Conservation (phyloP, 2,113 vertebrate genomes). For the Naja naja region DNA sequence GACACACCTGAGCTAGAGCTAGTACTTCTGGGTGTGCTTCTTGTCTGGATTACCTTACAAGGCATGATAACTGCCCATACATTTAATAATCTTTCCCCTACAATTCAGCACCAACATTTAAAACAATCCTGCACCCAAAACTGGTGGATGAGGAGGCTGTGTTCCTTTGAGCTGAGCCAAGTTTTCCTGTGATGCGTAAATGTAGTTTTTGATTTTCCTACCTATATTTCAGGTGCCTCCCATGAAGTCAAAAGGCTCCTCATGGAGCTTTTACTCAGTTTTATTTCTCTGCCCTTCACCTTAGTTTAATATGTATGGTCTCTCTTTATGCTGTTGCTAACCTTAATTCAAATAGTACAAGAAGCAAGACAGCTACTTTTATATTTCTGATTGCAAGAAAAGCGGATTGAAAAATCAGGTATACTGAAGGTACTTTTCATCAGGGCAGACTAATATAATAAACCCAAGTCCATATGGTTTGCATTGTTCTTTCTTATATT, state of each 20-base stretch:
- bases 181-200: not conserved
- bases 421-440: constrained; percentile 17
- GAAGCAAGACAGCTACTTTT: not conserved
- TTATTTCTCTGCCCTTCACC: not conserved
- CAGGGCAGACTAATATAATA: constrained; percentile 48
- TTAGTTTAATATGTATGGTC: constrained; percentile 31
- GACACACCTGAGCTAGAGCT: not conserved
- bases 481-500: constrained; percentile 71
- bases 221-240: constrained; percentile 25
- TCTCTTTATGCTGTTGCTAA: constrained; percentile 31
- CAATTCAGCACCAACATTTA: not conserved
- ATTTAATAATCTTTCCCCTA: not conserved
- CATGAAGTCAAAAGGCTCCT: constrained; percentile 31
- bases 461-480: constrained; percentile 69
- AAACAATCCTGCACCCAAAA: not conserved
- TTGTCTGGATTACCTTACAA: not conserved
- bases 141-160: not conserved
- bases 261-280: not conserved
- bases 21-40: not conserved
- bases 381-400: constrained; percentile 15
- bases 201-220: constrained; percentile 38
- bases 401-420: constrained; percentile 44
- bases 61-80: not conserved
- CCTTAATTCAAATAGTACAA: constrained; percentile 41
- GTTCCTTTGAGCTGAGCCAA: not conserved